Conservation (phyloP, 2,113 vertebrate genomes). For the Sinocyclocheilus anshuiensis region DNA sequence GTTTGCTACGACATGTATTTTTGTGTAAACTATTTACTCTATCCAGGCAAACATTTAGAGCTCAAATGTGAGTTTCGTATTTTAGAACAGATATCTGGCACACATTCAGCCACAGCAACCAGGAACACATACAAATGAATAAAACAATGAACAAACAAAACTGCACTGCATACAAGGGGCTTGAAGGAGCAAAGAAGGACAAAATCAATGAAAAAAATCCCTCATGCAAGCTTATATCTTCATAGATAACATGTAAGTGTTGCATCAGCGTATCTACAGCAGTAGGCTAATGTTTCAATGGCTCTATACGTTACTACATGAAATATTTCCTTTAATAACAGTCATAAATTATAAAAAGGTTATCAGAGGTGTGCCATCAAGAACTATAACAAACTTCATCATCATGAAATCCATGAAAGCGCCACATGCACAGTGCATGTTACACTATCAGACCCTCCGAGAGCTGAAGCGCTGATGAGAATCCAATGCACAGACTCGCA, state of each 20-base stretch:
- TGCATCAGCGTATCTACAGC: not conserved
- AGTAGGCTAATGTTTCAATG: not conserved
- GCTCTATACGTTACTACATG: not conserved
- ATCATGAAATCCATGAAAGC: not conserved
- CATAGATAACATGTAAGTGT: not conserved
- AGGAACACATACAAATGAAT: constrained; percentile 1
- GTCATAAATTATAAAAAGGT: not conserved
- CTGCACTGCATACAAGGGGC: not conserved
- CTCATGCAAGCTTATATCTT: not conserved
- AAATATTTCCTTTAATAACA: constrained; percentile 8
- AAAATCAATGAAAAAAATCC: not conserved
- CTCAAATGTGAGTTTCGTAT: not conserved
- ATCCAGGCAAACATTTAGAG: not conserved
- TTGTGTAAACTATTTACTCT: not conserved
- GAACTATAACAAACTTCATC: constrained; percentile 16
- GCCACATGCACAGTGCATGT: not conserved
- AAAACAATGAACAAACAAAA: constrained; percentile 11
- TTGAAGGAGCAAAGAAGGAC: not conserved
- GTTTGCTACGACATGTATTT: not conserved
- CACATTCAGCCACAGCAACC: constrained; percentile 2
- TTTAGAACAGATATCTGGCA: constrained; percentile 7
- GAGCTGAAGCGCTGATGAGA: constrained; percentile 5
- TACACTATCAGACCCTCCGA: not conserved
- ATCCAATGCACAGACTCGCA: constrained; percentile 18
- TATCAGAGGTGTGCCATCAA: constrained; percentile 8